A percentile compares a stretch with the other conserved stretches of the same genome.
These are phyloP conservation scores for Stegana nigrithorax DNA, from an alignment of 2,888 invertebrate species.

Conservation along the genomic window DNA sequence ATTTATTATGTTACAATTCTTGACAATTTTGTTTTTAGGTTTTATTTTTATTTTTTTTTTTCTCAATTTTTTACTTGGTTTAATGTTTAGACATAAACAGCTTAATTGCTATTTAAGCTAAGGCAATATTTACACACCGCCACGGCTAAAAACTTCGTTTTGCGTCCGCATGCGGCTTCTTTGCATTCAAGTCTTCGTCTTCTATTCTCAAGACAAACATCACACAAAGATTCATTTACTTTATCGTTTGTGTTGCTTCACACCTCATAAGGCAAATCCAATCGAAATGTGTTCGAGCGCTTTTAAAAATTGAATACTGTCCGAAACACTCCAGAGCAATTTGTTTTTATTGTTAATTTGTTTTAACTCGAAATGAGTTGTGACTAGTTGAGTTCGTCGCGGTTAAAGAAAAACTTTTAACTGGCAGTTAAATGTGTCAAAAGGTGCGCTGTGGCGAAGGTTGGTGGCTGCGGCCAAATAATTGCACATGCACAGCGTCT, in stretches of 20 bases:
- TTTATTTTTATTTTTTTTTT: not conserved
- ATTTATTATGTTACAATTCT: constrained; percentile 40
- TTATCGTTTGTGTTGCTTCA: not conserved
- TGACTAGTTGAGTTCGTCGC: not conserved
- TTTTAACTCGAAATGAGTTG: constrained; percentile 8
- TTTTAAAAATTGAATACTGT: no score
- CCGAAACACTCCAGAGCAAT: not conserved
- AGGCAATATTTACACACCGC: constrained; percentile 41
- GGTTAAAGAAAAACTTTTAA: not conserved
- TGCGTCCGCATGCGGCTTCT: not conserved
- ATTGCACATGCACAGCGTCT: constrained; percentile 6
- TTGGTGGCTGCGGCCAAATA: not conserved
- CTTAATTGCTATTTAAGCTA: constrained; percentile 52
- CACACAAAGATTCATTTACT: no score
- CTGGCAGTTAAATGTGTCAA: not conserved
- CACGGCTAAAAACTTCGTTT: no score
- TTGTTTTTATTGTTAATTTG: constrained; percentile 2
- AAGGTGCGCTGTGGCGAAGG: not conserved
- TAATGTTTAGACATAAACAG: constrained; percentile 32
- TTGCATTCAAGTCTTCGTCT: not conserved
- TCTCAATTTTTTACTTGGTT: not conserved
- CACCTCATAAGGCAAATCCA: not conserved
- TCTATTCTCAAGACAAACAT: not conserved
- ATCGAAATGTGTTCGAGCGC: no score
- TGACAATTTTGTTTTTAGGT: no score